Evolutionary conservation across 2,113 vertebrate genomes (phyloP).

Genomic region (Todiramphus saurophagus): DNA sequence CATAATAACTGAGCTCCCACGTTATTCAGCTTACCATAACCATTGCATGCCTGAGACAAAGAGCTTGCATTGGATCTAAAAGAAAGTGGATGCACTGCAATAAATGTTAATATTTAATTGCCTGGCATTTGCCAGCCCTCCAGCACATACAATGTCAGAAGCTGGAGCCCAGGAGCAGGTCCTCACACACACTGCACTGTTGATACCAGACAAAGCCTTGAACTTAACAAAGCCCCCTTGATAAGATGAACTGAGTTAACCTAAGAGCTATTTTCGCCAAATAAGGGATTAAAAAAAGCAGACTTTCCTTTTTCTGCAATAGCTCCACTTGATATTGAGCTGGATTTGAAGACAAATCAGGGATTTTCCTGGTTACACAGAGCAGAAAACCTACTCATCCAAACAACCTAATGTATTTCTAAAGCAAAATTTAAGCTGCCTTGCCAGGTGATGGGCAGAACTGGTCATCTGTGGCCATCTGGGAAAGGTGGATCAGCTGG

Average conservation of each 20-base stretch:
- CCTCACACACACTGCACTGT: not conserved
- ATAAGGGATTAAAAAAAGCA: not conserved
- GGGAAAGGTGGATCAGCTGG: not conserved
- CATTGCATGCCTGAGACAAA: not conserved
- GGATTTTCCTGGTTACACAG: not conserved
- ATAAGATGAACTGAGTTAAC: not conserved
- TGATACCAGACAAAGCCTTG: not conserved
- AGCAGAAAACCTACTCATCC: not conserved
- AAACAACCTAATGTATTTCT: not conserved
- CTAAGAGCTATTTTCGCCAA: not conserved
- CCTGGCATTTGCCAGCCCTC: not conserved
- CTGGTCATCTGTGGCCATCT: not conserved
- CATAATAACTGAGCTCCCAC: not conserved
- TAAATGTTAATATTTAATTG: constrained; percentile 43
- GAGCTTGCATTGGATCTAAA: not conserved
- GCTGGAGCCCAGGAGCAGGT: rapidly evolving
- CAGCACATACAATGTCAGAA: not conserved
- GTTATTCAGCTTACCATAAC: not conserved
- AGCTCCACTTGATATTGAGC: not conserved
- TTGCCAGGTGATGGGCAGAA: not conserved
- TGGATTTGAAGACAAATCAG: not conserved
- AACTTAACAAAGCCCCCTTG: not conserved
- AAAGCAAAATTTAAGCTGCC: not conserved
- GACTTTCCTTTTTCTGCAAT: not conserved
- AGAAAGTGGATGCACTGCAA: not conserved